Evolutionary conservation across 2,113 vertebrate genomes (phyloP).

Genomic region (Mandrillus leucophaeus): DNA sequence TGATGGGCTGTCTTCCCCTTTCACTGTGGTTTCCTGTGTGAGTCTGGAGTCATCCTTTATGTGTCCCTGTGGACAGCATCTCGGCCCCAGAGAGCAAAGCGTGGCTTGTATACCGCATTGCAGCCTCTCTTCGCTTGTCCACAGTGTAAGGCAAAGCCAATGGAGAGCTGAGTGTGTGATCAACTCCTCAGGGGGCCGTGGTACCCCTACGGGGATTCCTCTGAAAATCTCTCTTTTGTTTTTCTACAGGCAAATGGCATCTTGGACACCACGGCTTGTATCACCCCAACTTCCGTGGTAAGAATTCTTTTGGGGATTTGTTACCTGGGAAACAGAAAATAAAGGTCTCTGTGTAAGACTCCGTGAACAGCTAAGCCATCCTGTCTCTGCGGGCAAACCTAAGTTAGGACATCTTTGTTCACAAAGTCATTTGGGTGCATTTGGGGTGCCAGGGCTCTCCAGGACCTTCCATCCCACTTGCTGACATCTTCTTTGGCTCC

Average conservation of each 20-base stretch:
- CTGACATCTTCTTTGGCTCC: not conserved
- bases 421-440: not conserved
- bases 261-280: conserved; percentile 92
- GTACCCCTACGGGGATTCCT: not conserved
- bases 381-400: not conserved
- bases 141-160: not conserved
- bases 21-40: not conserved
- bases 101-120: fast-evolving
- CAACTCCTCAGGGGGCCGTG: not conserved
- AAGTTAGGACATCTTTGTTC: not conserved
- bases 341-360: not conserved
- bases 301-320: conserved; percentile 62
- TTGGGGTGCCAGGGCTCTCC: not conserved
- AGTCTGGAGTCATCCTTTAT: not conserved
- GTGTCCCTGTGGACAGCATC: not conserved
- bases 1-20: not conserved
- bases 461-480: not conserved
- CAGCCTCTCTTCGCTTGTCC: not conserved
- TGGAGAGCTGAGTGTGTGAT: not conserved
- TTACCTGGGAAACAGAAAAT: conserved; percentile 5
- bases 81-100: not conserved
- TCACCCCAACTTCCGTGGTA: conserved; percentile 92
- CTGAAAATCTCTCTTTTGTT: conserved; percentile 67
- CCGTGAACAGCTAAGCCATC: not conserved
- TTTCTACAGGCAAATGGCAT: conserved; percentile 95